A percentile compares a stretch with the other conserved stretches of the same genome.
These are phyloP conservation scores for Megathymus violae DNA, from an alignment of 1,140 invertebrate genomes.

Conservation along the genomic window DNA sequence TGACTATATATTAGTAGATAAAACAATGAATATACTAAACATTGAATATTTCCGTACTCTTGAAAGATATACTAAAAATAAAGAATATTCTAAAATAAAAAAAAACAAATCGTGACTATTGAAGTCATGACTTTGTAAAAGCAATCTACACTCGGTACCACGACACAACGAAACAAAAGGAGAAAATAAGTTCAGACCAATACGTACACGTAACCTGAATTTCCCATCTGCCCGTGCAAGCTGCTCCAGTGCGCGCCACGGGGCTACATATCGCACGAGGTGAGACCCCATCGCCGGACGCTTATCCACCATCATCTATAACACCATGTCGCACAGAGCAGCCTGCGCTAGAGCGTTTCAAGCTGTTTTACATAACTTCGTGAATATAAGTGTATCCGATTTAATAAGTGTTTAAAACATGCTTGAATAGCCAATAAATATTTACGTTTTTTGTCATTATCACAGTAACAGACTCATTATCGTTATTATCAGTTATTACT, in stretches of 20 bases:
- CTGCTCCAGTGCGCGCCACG: slow-evolving; percentile 41
- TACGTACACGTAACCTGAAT: slow-evolving; percentile 12
- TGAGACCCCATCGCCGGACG: slow-evolving; percentile 53
- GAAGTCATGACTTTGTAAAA: slow-evolving; percentile 2
- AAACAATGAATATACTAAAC: too few relatives aligned
- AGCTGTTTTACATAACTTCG: background rate
- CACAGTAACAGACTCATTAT: too few relatives aligned
- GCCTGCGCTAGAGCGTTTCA: slow-evolving; percentile 23
- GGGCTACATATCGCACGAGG: slow-evolving; percentile 60
- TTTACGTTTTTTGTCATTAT: too few relatives aligned
- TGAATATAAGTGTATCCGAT: too few relatives aligned
- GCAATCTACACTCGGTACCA: background rate
- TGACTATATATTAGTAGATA: too few relatives aligned
- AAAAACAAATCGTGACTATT: background rate
- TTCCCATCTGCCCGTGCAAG: slow-evolving; percentile 27
- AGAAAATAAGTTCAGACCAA: slow-evolving; percentile 7
- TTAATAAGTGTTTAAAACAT: too few relatives aligned
- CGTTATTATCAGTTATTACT: too few relatives aligned
- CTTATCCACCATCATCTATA: slow-evolving; percentile 72
- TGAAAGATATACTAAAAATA: too few relatives aligned
- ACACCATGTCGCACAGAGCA: slow-evolving; percentile 54
- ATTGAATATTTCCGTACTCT: too few relatives aligned
- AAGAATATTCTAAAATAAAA: too few relatives aligned
- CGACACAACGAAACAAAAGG: background rate
- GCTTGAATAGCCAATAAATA: too few relatives aligned